phyloP scores from a whole-genome alignment of 2,113 vertebrate genomes.

The Gila orcuttii region DNA sequence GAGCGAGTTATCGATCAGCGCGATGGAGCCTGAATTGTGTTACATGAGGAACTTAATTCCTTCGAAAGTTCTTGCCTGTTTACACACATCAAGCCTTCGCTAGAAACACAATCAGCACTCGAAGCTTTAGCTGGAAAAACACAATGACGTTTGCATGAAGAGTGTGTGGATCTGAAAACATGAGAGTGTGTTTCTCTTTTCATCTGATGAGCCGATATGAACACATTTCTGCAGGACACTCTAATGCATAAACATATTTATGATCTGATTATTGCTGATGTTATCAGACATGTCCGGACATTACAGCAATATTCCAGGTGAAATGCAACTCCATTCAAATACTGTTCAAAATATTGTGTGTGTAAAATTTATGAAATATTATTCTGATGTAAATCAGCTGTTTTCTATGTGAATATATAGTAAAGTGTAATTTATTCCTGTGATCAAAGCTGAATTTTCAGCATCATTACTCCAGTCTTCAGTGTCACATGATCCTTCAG shows the following conservation, averaged over 20 bases:
- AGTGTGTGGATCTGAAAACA: neutral
- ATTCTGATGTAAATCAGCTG: fast-evolving
- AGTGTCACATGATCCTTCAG: too few species aligned
- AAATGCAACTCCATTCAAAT: too few species aligned
- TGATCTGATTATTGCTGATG: neutral
- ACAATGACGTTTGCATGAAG: neutral
- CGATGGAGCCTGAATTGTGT: constrained; percentile 40
- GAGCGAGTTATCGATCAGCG: constrained; percentile 58
- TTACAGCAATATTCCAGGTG: neutral
- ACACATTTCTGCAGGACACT: neutral
- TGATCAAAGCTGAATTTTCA: too few species aligned
- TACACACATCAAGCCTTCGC: neutral
- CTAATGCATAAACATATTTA: neutral
- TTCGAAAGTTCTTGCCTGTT: constrained; percentile 31
- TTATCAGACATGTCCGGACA: neutral
- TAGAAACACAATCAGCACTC: neutral
- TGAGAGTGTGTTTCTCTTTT: neutral
- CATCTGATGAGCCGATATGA: neutral
- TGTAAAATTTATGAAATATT: too few species aligned
- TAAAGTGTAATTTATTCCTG: too few species aligned
- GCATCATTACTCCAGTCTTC: too few species aligned
- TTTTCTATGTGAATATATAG: too few species aligned
- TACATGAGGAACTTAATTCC: constrained; percentile 45
- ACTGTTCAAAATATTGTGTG: too few species aligned
- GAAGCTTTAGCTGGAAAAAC: neutral